Conservation (phyloP, 2,888 invertebrate genomes). For the Mythimna ferrago region DNA sequence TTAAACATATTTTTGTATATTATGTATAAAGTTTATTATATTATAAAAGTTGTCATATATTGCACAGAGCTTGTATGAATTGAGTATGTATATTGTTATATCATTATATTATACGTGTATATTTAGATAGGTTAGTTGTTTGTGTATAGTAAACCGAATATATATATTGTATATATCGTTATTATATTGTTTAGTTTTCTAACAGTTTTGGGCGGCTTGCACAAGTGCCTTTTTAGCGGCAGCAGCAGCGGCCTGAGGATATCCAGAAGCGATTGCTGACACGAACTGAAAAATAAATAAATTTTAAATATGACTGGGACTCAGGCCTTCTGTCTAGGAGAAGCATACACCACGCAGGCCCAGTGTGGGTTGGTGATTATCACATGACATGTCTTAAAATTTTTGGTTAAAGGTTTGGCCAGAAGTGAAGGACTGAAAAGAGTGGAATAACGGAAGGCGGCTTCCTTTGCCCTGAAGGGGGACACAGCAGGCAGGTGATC, state of each 20-base stretch:
- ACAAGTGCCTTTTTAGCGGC: conserved; percentile 69
- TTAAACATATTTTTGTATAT: conserved; percentile 80
- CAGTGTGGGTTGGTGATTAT: too few species aligned
- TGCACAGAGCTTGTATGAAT: conserved; percentile 1
- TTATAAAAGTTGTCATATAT: neutral
- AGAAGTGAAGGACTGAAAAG: too few species aligned
- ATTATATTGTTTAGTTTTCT: conserved; percentile 25
- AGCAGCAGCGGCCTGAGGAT: conserved; percentile 64
- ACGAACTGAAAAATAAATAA: conserved; percentile 81
- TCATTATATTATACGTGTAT: conserved; percentile 34
- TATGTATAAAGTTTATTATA: conserved; percentile 40
- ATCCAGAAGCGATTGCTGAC: conserved; percentile 64
- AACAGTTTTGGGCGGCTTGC: conserved; percentile 36
- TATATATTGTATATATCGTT: too few species aligned
- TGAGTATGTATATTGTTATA: conserved; percentile 4
- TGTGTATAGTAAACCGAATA: conserved; percentile 45
- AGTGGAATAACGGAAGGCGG: too few species aligned
- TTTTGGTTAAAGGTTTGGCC: too few species aligned
- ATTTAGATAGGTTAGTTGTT: conserved; percentile 32
- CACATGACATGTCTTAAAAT: too few species aligned
- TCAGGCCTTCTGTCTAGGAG: too few species aligned
- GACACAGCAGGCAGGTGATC: too few species aligned
- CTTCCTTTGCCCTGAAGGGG: too few species aligned
- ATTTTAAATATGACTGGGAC: too few species aligned
- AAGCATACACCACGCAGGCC: too few species aligned